phyloP scores from a whole-genome alignment of 2,797 vertebrate species.

The Mormyrops attenuatus region DNA sequence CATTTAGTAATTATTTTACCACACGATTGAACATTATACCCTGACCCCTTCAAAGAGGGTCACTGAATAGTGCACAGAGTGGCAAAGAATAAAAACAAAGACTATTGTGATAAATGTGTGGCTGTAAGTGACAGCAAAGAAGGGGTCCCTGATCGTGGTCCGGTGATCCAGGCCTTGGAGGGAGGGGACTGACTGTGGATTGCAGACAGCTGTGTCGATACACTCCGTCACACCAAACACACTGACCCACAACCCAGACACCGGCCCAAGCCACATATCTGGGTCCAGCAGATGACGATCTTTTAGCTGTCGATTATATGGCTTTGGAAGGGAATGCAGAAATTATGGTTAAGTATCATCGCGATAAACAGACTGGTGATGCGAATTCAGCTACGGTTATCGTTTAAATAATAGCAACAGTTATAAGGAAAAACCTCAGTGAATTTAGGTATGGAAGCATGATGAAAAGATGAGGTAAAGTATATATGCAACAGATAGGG shows the following conservation, averaged over 20 bases:
- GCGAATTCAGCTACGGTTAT: not conserved
- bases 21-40: not conserved
- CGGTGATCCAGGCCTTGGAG: not conserved
- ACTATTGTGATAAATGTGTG: not conserved
- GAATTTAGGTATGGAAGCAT: not conserved
- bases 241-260: not conserved
- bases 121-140: not conserved
- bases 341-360: not conserved
- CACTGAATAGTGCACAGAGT: not conserved
- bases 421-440: not conserved
- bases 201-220: not conserved
- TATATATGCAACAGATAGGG: not conserved
- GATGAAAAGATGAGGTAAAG: not conserved
- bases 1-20: not conserved
- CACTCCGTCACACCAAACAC: not conserved
- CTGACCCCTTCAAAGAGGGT: not conserved
- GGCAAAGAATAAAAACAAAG: not conserved
- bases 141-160: not conserved
- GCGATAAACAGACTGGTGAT: not conserved
- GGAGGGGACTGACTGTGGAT: not conserved
- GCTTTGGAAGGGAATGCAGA: not conserved
- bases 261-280: not conserved
- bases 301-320: not conserved
- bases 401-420: not conserved
- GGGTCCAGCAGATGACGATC: not conserved